phyloP scores from a whole-genome alignment of 2,888 invertebrate genomes.

The Oasisia sp. region DNA sequence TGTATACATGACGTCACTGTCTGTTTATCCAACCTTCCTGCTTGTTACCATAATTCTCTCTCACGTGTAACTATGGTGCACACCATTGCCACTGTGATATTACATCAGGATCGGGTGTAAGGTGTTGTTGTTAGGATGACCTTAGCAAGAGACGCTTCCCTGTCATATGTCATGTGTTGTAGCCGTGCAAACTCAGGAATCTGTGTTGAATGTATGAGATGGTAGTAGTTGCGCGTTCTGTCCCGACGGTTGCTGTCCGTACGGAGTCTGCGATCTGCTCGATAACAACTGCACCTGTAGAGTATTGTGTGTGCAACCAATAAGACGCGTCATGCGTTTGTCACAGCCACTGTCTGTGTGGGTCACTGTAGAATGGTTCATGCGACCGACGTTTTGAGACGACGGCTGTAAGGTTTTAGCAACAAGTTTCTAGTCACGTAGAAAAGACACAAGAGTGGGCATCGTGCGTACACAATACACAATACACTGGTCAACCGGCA shows the following conservation, averaged over 20 bases:
- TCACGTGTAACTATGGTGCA: neutral
- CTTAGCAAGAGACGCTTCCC: constrained; percentile 7
- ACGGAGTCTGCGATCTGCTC: neutral
- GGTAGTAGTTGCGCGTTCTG: neutral
- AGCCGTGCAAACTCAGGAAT: constrained; percentile 17
- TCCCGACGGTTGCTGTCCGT: neutral
- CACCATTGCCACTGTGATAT: neutral
- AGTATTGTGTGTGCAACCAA: neutral
- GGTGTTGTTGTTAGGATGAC: neutral
- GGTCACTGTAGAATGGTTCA: neutral
- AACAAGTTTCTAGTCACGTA: constrained; percentile 17
- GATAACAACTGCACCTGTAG: neutral
- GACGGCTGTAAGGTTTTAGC: neutral
- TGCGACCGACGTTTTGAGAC: neutral
- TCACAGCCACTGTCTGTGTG: neutral
- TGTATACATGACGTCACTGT: neutral
- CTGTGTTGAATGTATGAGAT: constrained; percentile 12
- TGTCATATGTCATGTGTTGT: constrained; percentile 2
- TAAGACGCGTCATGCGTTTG: neutral
- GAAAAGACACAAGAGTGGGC: neutral
- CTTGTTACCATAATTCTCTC: neutral
- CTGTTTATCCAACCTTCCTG: neutral
- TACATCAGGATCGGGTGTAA: neutral
- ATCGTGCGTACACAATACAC: neutral
- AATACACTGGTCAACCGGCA: neutral